Evolutionary conservation across 2,888 invertebrate genomes (phyloP), one percentile per base, ranked within the genome.

Genomic region (Nomada goodeniana): DNA sequence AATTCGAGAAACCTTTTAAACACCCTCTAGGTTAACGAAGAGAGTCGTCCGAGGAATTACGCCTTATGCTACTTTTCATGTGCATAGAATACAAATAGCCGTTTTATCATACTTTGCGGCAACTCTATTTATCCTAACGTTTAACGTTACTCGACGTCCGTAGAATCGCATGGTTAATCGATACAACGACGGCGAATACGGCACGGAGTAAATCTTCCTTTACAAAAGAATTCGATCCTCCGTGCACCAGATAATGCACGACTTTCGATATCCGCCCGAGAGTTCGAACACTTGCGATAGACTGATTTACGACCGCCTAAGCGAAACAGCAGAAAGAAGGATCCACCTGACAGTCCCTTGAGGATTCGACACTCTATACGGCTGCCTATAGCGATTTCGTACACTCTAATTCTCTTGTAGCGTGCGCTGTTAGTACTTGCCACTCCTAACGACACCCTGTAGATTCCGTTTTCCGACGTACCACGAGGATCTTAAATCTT

Each of bases 271-370:
- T 71, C 61, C 74, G 61, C 70, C 29, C n/a, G 76, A 76, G 75
- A 70, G 73, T 85, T 76, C 70, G 60, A 74, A 76, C 61, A 61
- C 67, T 76, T 71, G 60, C 74, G 64, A 76, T 79, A 20, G 86
- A 73, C 79, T 86, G 84, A 86, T 86, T 86, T 86, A 86, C 81
- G 72, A 68, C 59, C 61, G 72, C 52, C 87, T 84, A 73, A 81
- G 63, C 76, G 83, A 53, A 75, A 75, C 55, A 3, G 60, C n/a
- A 15, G 85, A 61, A 75, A 72, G 78, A 72, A 72, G 55, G 70
- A 69, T 70, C 50, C 64, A 61, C 36, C 53, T 7, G 81, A 81
- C 23, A 47, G 65, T 71, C 83, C 44, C 52, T 2, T 2, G 84
- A 68, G 70, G 76, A 67, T 47, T 11, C 18, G 36, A 60, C 50